Base-by-base conservation (phyloP, 2,113 vertebrate genomes). In the Larimichthys polyactis region DNA sequence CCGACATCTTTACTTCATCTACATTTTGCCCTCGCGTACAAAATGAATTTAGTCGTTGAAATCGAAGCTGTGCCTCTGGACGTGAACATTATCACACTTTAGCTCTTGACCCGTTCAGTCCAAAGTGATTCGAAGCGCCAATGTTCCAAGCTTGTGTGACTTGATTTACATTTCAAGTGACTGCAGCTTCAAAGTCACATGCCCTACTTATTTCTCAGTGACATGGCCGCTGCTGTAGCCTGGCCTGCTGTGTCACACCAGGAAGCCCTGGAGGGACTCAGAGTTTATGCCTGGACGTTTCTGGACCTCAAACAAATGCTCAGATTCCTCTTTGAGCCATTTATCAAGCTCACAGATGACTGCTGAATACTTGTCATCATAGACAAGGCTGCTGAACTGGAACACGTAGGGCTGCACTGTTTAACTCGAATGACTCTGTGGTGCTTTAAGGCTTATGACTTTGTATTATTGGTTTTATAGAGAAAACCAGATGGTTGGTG, bases 151-250 rank as follows among this genome's bases (percentile, higher is more conserved):
- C 78, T 68, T 17, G 11, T 59, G 27, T n/a, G 27, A 3, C 70
- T 71, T 71, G 81, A 88, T 84, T 84, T 76, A 48, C 78, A 89
- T 85, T 84, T 81, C 54, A 86, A 89, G 83, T 65, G 87, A 86
- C 82, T 71, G 44, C 66, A n/a, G 72, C 69, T 76, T 79, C 83
- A 74, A 48, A 76, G 58, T 70, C 49, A 17, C 81, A 68, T 22
- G 82, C 68, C 85, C 82, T 44, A 78, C 77, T 92, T 89, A 44
- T 51, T 82, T 22, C 52, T 60, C 69, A 24, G 24, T 59, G 55
- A 27, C 71, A 16, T 27, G 76, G 9, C 76, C 5, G 9, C 74
- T 52, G 79, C 79, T 20, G 66, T 16, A 29, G 71, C 64, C 66
- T 19, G 82, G 22, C 72, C 79, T 79, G 78, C 81, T 58, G 84